These are phyloP conservation scores for Phyllostomus discolor DNA, from an alignment of 2,113 vertebrate species.

Conservation along the genomic window DNA sequence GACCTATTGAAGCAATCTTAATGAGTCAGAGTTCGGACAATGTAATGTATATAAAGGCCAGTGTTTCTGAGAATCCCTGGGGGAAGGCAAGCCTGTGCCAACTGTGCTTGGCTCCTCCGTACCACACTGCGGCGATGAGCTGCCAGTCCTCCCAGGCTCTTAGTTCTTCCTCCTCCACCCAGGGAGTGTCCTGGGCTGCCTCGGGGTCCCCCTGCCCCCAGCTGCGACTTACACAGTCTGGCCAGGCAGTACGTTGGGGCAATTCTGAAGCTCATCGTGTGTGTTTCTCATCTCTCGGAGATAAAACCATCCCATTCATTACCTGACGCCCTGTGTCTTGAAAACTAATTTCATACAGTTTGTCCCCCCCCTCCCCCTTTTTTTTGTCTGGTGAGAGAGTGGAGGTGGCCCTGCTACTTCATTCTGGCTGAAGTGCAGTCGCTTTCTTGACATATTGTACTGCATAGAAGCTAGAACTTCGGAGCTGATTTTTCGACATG, in stretches of 20 bases:
- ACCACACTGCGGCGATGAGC: background rate
- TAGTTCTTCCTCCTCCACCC: background rate
- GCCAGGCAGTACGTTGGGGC: background rate
- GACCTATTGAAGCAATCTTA: background rate
- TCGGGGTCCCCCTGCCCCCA: background rate
- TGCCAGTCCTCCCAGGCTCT: too few species aligned
- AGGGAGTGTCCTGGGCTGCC: background rate
- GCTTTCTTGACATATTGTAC: background rate
- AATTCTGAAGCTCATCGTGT: background rate
- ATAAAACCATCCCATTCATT: background rate
- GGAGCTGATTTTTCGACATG: background rate
- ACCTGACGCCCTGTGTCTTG: background rate
- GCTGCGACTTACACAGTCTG: background rate
- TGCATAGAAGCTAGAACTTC: background rate
- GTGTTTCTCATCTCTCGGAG: background rate
- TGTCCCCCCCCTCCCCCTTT: accelerated
- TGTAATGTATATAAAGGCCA: background rate
- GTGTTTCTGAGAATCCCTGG: background rate
- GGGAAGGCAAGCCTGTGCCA: background rate
- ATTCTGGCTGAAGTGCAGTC: background rate
- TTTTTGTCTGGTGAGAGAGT: background rate
- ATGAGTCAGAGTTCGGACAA: background rate
- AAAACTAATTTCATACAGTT: background rate
- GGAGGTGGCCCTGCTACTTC: background rate
- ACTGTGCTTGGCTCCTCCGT: background rate